phyloP scores from a whole-genome alignment of 2,797 vertebrate species.

The Pseudomugil tenellus region DNA sequence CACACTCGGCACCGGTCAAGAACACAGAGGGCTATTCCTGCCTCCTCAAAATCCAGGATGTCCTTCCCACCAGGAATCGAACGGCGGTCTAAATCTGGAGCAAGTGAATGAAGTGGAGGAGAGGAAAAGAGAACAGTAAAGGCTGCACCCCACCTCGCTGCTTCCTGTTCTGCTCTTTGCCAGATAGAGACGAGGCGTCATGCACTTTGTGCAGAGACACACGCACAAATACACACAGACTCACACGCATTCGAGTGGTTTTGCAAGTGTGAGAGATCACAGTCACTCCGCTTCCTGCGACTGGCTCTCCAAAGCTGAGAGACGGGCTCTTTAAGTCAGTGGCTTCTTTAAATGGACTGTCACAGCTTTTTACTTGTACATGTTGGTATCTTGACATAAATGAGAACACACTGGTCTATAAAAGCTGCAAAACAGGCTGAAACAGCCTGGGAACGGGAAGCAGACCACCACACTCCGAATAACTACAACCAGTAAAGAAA shows the following conservation, averaged over 20 bases:
- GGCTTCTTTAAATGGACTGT: conserved; percentile 7
- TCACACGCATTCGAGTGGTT: conserved; percentile 51
- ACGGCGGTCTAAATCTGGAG: conserved; percentile 55
- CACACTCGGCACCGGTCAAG: conserved; percentile 37
- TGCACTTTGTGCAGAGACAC: conserved; percentile 58
- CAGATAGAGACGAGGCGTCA: conserved; percentile 68
- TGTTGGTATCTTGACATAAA: not conserved
- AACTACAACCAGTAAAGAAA: not conserved
- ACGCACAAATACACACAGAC: conserved; percentile 29
- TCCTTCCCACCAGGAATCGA: conserved; percentile 68
- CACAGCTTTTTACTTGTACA: not conserved
- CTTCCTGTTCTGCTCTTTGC: conserved; percentile 78
- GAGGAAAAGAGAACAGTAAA: conserved; percentile 63
- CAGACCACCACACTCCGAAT: not conserved
- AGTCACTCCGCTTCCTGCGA: conserved; percentile 71
- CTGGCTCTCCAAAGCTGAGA: conserved; percentile 40
- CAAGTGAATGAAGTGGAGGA: conserved; percentile 54
- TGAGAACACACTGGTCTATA: not conserved
- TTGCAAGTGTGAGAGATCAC: conserved; percentile 66
- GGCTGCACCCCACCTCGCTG: conserved; percentile 65
- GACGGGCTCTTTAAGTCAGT: conserved; percentile 37
- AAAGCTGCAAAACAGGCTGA: not conserved
- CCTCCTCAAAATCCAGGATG: conserved; percentile 65
- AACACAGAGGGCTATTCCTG: conserved; percentile 48
- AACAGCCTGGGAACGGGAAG: not conserved